Conservation (phyloP, 2,113 vertebrate genomes). For the Herpetotheres cachinnans region DNA sequence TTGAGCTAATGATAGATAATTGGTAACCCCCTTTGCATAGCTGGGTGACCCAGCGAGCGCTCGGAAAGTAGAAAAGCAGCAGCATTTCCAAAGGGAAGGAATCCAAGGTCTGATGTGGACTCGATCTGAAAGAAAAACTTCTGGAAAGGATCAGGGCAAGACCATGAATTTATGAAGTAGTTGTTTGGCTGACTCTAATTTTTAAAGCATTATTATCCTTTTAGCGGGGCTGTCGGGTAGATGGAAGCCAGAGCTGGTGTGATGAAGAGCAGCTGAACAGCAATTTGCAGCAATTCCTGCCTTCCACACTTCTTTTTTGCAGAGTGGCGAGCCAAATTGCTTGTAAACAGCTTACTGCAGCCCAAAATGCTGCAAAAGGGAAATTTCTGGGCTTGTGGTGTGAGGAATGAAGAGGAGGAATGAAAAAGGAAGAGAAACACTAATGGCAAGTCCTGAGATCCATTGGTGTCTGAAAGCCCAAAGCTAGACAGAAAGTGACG, state of each 20-base stretch:
- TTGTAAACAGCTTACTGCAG: not conserved
- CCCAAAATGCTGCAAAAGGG: not conserved
- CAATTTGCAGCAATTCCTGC: constrained; percentile 27
- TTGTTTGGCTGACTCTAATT: constrained; percentile 54
- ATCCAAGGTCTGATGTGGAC: not conserved
- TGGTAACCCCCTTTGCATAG: not conserved
- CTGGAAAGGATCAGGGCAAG: constrained; percentile 61
- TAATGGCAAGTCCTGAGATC: not conserved
- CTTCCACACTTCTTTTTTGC: not conserved
- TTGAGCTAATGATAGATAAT: constrained; percentile 31
- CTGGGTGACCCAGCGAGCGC: not conserved
- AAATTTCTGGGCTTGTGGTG: not conserved
- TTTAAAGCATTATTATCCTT: constrained; percentile 70
- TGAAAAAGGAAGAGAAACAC: not conserved
- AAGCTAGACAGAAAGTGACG: rapidly evolving
- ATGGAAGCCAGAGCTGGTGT: constrained; percentile 53
- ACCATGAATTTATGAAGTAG: constrained; percentile 65
- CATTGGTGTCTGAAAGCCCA: not conserved
- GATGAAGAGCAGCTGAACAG: constrained; percentile 54
- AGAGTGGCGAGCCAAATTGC: not conserved
- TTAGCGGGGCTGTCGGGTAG: constrained; percentile 37
- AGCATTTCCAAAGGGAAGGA: constrained; percentile 3
- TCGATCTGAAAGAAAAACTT: constrained; percentile 36
- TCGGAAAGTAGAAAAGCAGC: not conserved
- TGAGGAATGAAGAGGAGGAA: not conserved